phyloP scores from a whole-genome alignment of 2,888 invertebrate species.

The Trachelus tabidus region DNA sequence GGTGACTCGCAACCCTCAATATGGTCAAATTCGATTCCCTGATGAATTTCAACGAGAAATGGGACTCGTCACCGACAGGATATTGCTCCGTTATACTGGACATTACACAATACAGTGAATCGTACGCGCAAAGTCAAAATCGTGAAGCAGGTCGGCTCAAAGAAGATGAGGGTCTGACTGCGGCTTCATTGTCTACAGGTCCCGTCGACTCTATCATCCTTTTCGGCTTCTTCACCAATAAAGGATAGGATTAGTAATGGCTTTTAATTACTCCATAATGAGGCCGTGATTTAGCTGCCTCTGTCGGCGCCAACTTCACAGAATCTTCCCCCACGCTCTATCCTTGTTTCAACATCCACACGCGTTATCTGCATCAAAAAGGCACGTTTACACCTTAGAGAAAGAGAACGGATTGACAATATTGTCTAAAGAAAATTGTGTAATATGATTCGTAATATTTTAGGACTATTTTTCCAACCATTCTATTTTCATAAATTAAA shows the following conservation, averaged over 20 bases:
- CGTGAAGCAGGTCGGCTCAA: conserved; percentile 32
- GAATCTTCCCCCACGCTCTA: not conserved
- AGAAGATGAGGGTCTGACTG: conserved; percentile 63
- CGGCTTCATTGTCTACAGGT: conserved; percentile 53
- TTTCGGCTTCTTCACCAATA: conserved; percentile 44
- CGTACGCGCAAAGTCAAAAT: conserved; percentile 43
- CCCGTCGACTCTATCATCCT: conserved; percentile 27
- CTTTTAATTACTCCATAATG: conserved; percentile 66
- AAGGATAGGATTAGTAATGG: conserved; percentile 65
- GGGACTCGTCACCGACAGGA: conserved; percentile 49
- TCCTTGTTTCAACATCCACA: no score
- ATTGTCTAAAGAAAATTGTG: no score
- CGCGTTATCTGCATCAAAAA: no score
- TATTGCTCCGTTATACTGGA: conserved; percentile 50
- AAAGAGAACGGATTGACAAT: no score
- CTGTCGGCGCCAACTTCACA: conserved; percentile 54
- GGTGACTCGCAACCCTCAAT: no score
- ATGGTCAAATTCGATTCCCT: no score
- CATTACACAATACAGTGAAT: conserved; percentile 47
- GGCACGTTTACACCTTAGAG: no score
- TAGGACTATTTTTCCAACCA: no score
- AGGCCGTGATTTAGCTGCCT: conserved; percentile 57
- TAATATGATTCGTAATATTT: no score
- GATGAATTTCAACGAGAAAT: no score
- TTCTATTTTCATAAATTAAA: no score